phyloP scores from a whole-genome alignment of 2,888 invertebrate species.

The Alcis repandata region DNA sequence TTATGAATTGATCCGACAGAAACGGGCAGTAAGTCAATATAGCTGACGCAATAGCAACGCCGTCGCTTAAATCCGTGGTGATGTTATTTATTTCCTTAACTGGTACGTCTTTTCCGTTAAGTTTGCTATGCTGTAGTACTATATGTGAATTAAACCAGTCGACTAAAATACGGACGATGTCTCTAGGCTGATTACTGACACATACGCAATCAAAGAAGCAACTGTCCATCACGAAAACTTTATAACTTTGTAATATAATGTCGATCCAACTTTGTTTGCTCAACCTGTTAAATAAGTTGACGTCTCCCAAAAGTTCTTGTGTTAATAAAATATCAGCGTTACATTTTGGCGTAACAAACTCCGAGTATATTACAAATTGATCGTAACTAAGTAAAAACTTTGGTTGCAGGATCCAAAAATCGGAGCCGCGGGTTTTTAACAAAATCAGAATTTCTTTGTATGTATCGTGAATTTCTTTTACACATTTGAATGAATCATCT shows the following conservation, averaged over 20 bases:
- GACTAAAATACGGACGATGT: constrained; percentile 69
- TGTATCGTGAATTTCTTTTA: constrained; percentile 76
- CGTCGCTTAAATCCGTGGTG: constrained; percentile 83
- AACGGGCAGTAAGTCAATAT: constrained; percentile 88
- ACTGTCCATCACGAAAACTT: constrained; percentile 83
- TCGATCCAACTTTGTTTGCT: constrained; percentile 87
- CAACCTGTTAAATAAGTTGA: constrained; percentile 66
- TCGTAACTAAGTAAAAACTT: constrained; percentile 75
- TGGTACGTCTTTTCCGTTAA: constrained; percentile 57
- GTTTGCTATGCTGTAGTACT: constrained; percentile 58
- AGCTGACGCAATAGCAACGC: constrained; percentile 84
- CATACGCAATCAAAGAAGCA: constrained; percentile 81
- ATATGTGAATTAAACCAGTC: constrained; percentile 76
- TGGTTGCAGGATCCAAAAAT: constrained; percentile 70
- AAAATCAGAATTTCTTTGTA: constrained; percentile 73
- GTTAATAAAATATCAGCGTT: constrained; percentile 70
- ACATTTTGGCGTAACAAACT: constrained; percentile 66
- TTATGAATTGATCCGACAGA: constrained; percentile 74
- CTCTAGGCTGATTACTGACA: constrained; percentile 65
- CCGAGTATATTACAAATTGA: constrained; percentile 70
- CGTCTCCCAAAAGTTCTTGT: constrained; percentile 63
- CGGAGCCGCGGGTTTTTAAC: constrained; percentile 70
- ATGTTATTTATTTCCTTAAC: constrained; percentile 75
- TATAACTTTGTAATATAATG: constrained; percentile 87
- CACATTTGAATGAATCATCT: constrained; percentile 68